Conservation (phyloP, 2,113 vertebrate genomes). For the Porphyrio hochstetteri region DNA sequence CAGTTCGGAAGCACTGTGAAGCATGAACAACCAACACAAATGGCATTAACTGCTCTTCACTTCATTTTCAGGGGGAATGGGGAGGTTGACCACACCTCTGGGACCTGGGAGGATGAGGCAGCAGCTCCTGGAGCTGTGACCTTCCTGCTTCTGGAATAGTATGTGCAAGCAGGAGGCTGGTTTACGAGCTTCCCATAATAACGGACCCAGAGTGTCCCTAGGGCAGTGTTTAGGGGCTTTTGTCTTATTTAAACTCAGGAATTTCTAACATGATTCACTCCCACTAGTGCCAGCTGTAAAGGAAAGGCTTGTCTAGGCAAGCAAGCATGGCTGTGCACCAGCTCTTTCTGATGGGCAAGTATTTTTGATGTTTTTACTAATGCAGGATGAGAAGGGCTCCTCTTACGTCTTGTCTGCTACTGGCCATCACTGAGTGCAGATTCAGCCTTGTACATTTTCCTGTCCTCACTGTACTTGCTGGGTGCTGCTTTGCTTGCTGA, state of each 20-base stretch:
- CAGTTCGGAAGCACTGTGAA: neutral
- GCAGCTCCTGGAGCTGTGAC: neutral
- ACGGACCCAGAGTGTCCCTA: neutral
- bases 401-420: neutral
- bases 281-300: neutral
- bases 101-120: neutral
- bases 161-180: neutral
- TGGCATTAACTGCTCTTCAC: neutral
- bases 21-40: no score
- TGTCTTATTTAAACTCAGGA: neutral
- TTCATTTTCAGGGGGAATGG: neutral
- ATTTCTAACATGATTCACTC: neutral
- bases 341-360: neutral
- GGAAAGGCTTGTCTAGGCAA: neutral
- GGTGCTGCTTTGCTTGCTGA: neutral
- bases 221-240: neutral
- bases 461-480: fast-evolving
- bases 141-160: neutral
- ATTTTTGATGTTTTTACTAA: neutral
- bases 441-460: neutral
- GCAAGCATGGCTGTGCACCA: fast-evolving
- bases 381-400: neutral
- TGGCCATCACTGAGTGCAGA: neutral
- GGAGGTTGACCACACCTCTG: neutral
- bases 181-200: neutral